Base-by-base conservation (phyloP, 2,888 invertebrate species). In the Coelopa pilipes region DNA sequence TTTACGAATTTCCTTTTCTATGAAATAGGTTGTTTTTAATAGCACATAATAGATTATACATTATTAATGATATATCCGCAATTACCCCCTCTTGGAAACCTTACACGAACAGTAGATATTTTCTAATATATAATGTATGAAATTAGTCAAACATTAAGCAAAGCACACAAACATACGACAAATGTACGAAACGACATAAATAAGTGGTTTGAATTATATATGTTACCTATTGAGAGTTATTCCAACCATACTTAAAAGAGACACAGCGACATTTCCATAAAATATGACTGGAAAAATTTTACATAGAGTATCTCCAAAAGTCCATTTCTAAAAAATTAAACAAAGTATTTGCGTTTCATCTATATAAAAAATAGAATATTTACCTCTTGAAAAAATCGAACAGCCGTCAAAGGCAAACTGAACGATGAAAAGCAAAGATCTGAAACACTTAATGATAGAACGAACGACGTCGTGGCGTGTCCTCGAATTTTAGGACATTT, bases 211-310 rank as follows among this genome's bases (percentile, higher is more conserved):
- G 34, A 34, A 34, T 4, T 34, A 34, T 34, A 34, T 34, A 34
- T 81, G 88, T 89, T 83, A 95, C 94, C 96, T 93, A 88, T 96
- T 96, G 75, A 96, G 88, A 47, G 96, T 96, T 78, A 96, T 96
- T 78, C 95, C 95, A 70, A 96, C 95, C 94, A 96, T 96, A 82
- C 94, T 95, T 76, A 96, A 89, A 53, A 96, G 88, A 0, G 95
- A 95, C 4, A 95, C 94, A 0, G 95, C 96, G 70, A 96, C 95
- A 85, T 96, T 96, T 75, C 95, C 95, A 84, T 96, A 96, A 88
- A 96, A 95, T 79, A 96, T 91, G 79, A 96, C 92, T 0, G 96
- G 95, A 88, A 96, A 96, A 86, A 96, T 90, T 88, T 92, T 92
- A 85, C 96, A 96, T 50, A 95, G 89, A 1, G 90, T 90, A 21